Evolutionary conservation across 2,888 invertebrate genomes (phyloP).

Genomic region (Pecten maximus): DNA sequence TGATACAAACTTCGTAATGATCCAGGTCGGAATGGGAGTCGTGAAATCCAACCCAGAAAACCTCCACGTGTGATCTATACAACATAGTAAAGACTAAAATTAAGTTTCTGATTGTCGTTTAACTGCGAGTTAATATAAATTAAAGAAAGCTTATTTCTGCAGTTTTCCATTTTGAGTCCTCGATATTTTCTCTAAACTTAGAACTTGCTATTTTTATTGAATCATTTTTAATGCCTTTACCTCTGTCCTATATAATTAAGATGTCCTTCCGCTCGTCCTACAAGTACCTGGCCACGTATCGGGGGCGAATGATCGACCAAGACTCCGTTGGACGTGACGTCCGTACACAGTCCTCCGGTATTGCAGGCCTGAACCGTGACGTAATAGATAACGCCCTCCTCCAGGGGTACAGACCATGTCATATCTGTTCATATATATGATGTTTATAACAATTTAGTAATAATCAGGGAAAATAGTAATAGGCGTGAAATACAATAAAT

Average conservation of each 20-base stretch:
- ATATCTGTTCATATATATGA: slow-evolving; percentile 39
- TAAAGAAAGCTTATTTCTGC: too few species aligned
- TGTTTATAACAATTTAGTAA: too few species aligned
- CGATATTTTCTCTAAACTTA: too few species aligned
- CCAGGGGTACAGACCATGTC: slow-evolving; percentile 52
- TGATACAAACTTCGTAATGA: slow-evolving; percentile 55
- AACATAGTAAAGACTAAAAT: too few species aligned
- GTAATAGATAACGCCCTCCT: slow-evolving; percentile 60
- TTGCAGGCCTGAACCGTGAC: slow-evolving; percentile 62
- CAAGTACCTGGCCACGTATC: neutral
- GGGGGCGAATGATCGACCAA: slow-evolving; percentile 68
- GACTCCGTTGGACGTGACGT: slow-evolving; percentile 52
- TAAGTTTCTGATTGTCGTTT: too few species aligned
- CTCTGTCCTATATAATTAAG: slow-evolving; percentile 49
- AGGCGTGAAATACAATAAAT: too few species aligned
- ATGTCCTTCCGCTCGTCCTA: slow-evolving; percentile 47
- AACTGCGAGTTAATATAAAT: too few species aligned
- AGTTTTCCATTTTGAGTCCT: too few species aligned
- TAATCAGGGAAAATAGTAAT: too few species aligned
- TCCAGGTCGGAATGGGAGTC: slow-evolving; percentile 59
- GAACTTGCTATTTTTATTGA: too few species aligned
- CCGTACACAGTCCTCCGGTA: slow-evolving; percentile 60
- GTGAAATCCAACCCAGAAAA: slow-evolving; percentile 56
- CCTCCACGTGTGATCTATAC: slow-evolving; percentile 46
- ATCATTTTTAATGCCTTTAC: too few species aligned